A percentile compares a stretch with the other conserved stretches of the same genome.
Evolutionary conservation across 2,888 invertebrate genomes (phyloP).

Genomic region (Idaea aversata): DNA sequence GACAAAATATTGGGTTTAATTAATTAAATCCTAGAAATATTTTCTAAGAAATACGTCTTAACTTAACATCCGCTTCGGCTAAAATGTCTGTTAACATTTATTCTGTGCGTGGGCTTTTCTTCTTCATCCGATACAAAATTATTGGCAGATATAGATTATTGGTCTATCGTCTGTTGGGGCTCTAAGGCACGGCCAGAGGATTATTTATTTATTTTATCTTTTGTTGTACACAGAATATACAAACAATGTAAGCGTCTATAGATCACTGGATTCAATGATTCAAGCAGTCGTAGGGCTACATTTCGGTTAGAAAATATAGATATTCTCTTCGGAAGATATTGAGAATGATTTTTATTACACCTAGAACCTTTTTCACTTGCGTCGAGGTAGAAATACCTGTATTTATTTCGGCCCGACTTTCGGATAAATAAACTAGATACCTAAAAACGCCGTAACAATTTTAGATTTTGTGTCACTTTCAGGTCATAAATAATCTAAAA

Average conservation of each 20-base stretch:
- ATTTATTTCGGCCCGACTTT: neutral
- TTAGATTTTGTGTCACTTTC: no score
- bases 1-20: no score
- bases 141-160: neutral
- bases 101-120: no score
- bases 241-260: neutral
- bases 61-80: no score
- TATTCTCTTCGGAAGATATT: neutral
- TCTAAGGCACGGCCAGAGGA: neutral
- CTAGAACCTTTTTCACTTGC: neutral
- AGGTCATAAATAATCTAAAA: no score
- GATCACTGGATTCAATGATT: neutral
- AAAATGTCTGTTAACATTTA: no score
- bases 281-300: neutral
- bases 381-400: neutral
- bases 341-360: neutral
- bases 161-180: neutral
- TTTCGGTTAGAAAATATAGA: neutral
- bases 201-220: conserved; percentile 1
- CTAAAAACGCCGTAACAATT: neutral
- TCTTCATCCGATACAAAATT: no score
- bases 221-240: neutral
- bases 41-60: no score
- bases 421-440: neutral
- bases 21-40: no score